phyloP scores from a whole-genome alignment of 2,888 invertebrate genomes.

The Catocala sponsa region DNA sequence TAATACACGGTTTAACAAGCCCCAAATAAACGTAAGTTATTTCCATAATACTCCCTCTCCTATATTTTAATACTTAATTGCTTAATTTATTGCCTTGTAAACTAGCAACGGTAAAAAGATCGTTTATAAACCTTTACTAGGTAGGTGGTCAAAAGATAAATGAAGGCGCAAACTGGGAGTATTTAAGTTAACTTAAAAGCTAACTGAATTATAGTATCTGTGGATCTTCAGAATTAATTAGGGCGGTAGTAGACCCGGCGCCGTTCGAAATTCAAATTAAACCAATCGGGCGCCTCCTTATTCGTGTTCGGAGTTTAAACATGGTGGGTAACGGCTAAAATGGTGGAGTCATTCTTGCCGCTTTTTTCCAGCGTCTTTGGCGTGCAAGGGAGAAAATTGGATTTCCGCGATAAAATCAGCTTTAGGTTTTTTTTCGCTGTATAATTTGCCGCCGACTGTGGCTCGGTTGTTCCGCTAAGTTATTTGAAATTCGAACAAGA shows the following conservation, averaged over 20 bases:
- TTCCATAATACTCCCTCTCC: conserved; percentile 35
- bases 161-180: conserved; percentile 74
- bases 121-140: conserved; percentile 47
- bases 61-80: conserved; percentile 52
- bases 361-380: conserved; percentile 87
- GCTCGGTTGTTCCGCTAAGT: conserved; percentile 74
- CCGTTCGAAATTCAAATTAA: conserved; percentile 87
- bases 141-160: conserved; percentile 83
- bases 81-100: conserved; percentile 53
- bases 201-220: conserved; percentile 86
- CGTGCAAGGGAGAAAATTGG: conserved; percentile 88
- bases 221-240: conserved; percentile 86
- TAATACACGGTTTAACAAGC: not conserved
- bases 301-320: conserved; percentile 86
- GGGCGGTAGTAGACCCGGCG: conserved; percentile 76
- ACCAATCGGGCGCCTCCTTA: conserved; percentile 88
- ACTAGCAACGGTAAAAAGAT: conserved; percentile 40
- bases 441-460: conserved; percentile 77
- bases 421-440: conserved; percentile 80
- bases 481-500: conserved; percentile 76
- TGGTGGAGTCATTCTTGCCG: conserved; percentile 87
- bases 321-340: conserved; percentile 84
- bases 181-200: conserved; percentile 82
- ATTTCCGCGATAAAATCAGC: conserved; percentile 88
- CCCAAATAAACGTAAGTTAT: conserved; percentile 24